A percentile compares a stretch with the other conserved stretches of the same genome.
These are phyloP conservation scores for Tadarida brasiliensis DNA, from an alignment of 2,797 vertebrate species.

Conservation along the genomic window DNA sequence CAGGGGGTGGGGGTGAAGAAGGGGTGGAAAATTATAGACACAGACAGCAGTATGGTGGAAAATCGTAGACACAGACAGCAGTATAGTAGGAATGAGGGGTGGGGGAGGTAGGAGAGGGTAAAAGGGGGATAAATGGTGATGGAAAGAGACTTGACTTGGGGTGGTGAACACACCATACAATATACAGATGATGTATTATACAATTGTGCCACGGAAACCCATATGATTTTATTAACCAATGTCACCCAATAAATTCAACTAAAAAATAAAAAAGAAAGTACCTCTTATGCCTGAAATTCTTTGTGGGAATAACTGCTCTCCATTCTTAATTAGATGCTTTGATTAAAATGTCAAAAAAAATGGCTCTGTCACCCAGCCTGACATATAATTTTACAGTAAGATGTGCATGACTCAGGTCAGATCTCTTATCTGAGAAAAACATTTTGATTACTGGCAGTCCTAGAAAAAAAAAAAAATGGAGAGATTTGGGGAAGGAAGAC, in stretches of 20 bases:
- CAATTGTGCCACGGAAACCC: not conserved
- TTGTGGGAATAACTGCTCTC: not conserved
- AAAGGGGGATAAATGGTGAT: not conserved
- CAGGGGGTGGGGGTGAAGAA: too few species aligned
- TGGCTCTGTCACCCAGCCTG: not conserved
- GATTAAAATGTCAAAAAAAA: constrained; percentile 29
- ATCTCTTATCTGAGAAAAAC: not conserved
- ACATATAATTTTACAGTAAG: not conserved
- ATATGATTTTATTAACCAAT: not conserved
- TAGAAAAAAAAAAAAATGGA: not conserved
- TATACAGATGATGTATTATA: not conserved
- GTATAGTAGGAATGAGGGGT: not conserved
- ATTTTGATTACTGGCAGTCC: not conserved
- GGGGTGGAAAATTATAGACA: too few species aligned
- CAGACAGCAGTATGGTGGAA: too few species aligned
- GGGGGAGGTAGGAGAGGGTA: not conserved
- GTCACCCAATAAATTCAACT: not conserved
- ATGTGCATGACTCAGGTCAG: not conserved
- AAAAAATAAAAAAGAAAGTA: not conserved
- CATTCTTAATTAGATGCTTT: not conserved
- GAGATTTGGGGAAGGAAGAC: not conserved
- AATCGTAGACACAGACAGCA: not conserved
- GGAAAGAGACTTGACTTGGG: not conserved
- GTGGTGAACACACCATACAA: not conserved
- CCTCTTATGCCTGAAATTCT: not conserved